A percentile compares a stretch with the other conserved stretches of the same genome.
phyloP scores from a whole-genome alignment of 2,113 vertebrate species.

The Orientallactaga bullata region DNA sequence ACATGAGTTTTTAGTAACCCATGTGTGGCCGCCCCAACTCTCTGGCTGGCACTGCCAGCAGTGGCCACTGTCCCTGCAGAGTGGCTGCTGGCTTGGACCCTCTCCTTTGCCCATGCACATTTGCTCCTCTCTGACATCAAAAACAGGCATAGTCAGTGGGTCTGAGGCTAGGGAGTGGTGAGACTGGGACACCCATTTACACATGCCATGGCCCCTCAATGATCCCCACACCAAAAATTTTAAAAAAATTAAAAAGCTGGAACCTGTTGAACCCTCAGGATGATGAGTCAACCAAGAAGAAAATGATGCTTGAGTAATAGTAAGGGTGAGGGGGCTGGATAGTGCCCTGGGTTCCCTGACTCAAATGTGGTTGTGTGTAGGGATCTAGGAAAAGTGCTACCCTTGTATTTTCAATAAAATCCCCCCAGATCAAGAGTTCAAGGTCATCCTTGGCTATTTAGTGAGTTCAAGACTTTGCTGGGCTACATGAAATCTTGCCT shows the following conservation, averaged over 20 bases:
- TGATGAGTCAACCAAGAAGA: neutral
- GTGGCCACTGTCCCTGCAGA: neutral
- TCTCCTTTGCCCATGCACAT: neutral
- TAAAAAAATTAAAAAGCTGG: neutral
- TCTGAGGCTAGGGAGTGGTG: fast-evolving
- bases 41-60: neutral
- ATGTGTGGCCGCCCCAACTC: neutral
- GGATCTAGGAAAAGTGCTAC: neutral
- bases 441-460: neutral
- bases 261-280: neutral
- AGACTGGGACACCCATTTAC: neutral
- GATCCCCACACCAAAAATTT: neutral
- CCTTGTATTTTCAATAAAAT: neutral
- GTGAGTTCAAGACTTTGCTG: neutral
- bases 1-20: neutral
- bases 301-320: neutral
- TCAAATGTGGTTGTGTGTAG: neutral
- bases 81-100: neutral
- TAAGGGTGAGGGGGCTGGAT: neutral
- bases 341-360: neutral
- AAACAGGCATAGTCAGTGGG: neutral
- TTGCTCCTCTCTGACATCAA: neutral
- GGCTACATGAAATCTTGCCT: neutral
- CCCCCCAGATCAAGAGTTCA: neutral
- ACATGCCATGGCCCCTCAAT: neutral